A percentile compares a stretch with the other conserved stretches of the same genome.
phyloP scores from a whole-genome alignment of 2,113 vertebrate species.

The Ranitomeya imitator region DNA sequence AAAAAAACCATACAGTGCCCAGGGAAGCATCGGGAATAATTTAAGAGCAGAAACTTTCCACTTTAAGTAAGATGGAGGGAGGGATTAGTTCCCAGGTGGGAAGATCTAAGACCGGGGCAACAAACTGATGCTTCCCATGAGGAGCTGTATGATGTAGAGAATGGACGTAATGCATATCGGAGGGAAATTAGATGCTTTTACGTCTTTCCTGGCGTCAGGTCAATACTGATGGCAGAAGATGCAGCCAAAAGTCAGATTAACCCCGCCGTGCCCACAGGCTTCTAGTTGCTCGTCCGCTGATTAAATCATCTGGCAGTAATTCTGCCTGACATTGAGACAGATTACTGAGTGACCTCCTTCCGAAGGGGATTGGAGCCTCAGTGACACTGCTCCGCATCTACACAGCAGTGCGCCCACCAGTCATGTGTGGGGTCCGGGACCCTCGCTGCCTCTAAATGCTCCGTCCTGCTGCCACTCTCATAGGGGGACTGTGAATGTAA shows the following conservation, averaged over 20 bases:
- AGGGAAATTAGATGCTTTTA: neutral
- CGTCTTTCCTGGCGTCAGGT: neutral
- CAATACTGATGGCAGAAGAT: neutral
- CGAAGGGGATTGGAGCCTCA: constrained; percentile 59
- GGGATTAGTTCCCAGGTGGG: too few species aligned
- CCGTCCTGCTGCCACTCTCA: constrained; percentile 6
- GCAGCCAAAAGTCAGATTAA: constrained; percentile 36
- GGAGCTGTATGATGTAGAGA: neutral
- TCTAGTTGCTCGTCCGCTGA: constrained; percentile 47
- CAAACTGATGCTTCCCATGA: too few species aligned
- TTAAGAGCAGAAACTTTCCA: too few species aligned
- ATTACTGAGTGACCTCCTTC: constrained; percentile 69
- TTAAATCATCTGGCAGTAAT: constrained; percentile 70
- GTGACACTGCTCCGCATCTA: constrained; percentile 42
- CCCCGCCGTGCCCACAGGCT: constrained; percentile 51
- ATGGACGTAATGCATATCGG: neutral
- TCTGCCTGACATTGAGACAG: constrained; percentile 68
- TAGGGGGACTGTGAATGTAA: constrained; percentile 4
- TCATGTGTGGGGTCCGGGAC: constrained; percentile 28
- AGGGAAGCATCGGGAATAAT: too few species aligned
- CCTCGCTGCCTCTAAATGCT: constrained; percentile 41
- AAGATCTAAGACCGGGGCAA: too few species aligned
- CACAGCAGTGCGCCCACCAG: constrained; percentile 7
- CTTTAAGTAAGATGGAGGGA: too few species aligned
- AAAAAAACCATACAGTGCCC: too few species aligned